Evolutionary conservation across 1,140 invertebrate genomes (phyloP), one percentile per base, ranked within the genome.

Genomic region (Drosophila elegans): DNA sequence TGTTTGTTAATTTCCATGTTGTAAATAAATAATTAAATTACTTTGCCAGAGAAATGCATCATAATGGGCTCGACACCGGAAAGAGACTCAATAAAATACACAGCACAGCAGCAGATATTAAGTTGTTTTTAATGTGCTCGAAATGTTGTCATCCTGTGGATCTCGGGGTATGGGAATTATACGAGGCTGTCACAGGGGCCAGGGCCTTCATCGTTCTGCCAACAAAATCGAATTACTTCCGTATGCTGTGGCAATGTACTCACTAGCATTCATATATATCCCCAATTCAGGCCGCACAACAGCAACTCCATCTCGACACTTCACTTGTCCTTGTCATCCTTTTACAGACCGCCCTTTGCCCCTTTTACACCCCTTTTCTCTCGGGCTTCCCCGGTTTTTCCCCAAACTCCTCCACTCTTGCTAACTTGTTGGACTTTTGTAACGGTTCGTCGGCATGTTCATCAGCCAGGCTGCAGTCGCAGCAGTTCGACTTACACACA

Each of bases 191-290:
- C 83, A 77, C 54, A 27, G 36, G 51, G 68, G 52, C 66, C 52
- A 21, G 75, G 75, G 77, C 55, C 81, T 78, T 86, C 68, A 71
- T 81, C 78, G 67, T 67, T 63, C 67, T 78, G 79, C 52, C 79
- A 77, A 80, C 72, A 61, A 89, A 88, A 89, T 88, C 83, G 84
- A 88, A 88, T 89, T 83, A 89, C 83, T 88, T 88, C 83, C 82
- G 82, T 88, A 72, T 78, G 80, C 74, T 81, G 55, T 69, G 79
- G 57, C 78, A 73, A 61, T 67, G 46, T 56, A 55, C 38, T 34
- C 48, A 57, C 53, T 42, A 55, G 49, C 64, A 71, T 57, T 42
- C 74, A 36, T 36, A 72, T 38, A 71, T 49, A 38, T 64, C 59
- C 72, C 49, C 72, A 56, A 74, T 74, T 67, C 61, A 56, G 62